Conservation (phyloP, 2,797 vertebrate species). For the Micropoecilia bifurca region DNA sequence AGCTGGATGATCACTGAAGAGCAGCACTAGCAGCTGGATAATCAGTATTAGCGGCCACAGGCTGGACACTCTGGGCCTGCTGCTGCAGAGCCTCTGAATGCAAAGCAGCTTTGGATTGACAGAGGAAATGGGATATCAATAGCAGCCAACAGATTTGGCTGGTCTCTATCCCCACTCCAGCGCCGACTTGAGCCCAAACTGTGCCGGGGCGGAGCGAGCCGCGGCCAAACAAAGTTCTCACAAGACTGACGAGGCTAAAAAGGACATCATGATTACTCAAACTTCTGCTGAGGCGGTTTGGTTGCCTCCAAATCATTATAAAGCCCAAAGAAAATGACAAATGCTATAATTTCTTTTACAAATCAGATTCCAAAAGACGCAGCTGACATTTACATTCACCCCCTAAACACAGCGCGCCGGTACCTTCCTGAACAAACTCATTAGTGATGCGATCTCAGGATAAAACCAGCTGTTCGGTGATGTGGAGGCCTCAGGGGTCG, state of each 20-base stretch:
- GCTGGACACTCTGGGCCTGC: slow-evolving; percentile 64
- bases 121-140: slow-evolving; percentile 76
- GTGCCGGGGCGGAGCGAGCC: slow-evolving; percentile 23
- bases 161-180: slow-evolving; percentile 45
- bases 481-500: neutral
- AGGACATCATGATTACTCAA: neutral
- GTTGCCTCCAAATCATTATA: neutral
- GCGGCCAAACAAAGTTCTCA: slow-evolving; percentile 25
- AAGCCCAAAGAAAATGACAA: neutral
- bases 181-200: slow-evolving; percentile 45
- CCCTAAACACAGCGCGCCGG: neutral
- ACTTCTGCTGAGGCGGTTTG: slow-evolving; percentile 14
- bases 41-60: slow-evolving; percentile 52
- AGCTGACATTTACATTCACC: neutral
- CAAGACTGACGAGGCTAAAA: slow-evolving; percentile 18
- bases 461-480: neutral
- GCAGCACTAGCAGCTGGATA: slow-evolving; percentile 39
- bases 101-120: slow-evolving; percentile 74
- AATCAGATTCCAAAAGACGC: neutral
- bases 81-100: slow-evolving; percentile 66
- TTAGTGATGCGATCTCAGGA: neutral
- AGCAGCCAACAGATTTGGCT: slow-evolving; percentile 74
- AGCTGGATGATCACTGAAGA: slow-evolving; percentile 43
- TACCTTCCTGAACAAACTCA: neutral
- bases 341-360: neutral